These are phyloP conservation scores for Catocala sponsa DNA, from an alignment of 2,888 invertebrate species.

Conservation along the genomic window DNA sequence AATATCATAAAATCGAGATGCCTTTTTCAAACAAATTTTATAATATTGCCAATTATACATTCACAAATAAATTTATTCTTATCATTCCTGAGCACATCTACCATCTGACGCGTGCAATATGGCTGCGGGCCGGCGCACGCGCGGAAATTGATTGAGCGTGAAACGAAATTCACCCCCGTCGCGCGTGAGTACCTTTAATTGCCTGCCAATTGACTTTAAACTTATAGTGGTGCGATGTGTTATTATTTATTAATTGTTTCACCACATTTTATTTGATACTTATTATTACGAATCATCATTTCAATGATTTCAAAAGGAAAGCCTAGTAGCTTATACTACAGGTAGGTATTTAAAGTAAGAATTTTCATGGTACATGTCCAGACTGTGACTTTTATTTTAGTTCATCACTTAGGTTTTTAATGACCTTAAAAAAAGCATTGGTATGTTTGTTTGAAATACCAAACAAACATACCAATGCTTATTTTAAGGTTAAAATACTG, in stretches of 20 bases:
- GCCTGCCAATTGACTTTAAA: slow-evolving; percentile 78
- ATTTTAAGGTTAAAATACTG: no score
- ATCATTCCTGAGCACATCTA: slow-evolving; percentile 64
- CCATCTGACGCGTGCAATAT: slow-evolving; percentile 88
- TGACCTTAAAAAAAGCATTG: no score
- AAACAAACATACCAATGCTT: no score
- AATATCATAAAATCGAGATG: slow-evolving; percentile 8
- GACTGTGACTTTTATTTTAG: no score
- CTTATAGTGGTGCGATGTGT: slow-evolving; percentile 58
- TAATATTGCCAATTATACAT: slow-evolving; percentile 53
- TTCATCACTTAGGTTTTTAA: no score
- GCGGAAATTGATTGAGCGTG: slow-evolving; percentile 87
- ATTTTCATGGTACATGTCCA: no score
- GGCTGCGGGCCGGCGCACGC: slow-evolving; percentile 82
- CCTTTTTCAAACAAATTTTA: slow-evolving; percentile 22
- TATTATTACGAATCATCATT: slow-evolving; percentile 38
- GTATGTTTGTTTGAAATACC: no score
- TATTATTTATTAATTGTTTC: slow-evolving; percentile 67
- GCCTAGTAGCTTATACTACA: no score
- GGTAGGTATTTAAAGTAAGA: no score
- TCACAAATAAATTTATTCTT: slow-evolving; percentile 66
- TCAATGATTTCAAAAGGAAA: neutral
- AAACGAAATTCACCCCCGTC: slow-evolving; percentile 86
- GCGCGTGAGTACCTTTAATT: slow-evolving; percentile 76
- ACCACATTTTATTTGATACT: slow-evolving; percentile 45